phyloP scores from a whole-genome alignment of 2,797 vertebrate species.

The Paratrypauchen microcephalus region DNA sequence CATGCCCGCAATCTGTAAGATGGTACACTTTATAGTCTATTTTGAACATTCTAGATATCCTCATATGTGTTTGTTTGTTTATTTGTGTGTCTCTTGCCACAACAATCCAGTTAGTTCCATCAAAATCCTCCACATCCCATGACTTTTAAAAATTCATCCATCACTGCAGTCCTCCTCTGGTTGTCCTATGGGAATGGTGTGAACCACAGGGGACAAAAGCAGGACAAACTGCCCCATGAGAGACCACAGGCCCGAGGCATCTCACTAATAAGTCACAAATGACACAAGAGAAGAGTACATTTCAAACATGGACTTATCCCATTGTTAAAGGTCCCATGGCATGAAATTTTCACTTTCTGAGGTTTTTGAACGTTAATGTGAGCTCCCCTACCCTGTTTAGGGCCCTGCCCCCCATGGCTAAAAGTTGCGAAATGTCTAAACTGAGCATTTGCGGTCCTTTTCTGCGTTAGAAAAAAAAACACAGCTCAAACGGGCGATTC shows the following conservation, averaged over 20 bases:
- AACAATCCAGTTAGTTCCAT: background rate
- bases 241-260: conserved; percentile 4
- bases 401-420: no score
- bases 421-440: no score
- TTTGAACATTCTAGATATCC: background rate
- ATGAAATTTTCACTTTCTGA: no score
- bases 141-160: conserved; percentile 37
- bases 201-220: conserved; percentile 42
- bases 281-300: conserved; percentile 3
- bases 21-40: background rate
- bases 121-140: background rate
- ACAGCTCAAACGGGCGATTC: no score
- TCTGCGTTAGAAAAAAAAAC: no score
- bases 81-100: no score
- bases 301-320: conserved; percentile 3
- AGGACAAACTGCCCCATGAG: conserved; percentile 33
- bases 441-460: no score
- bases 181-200: conserved; percentile 36
- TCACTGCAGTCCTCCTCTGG: conserved; percentile 21
- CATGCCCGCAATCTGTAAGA: background rate
- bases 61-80: no score
- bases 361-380: no score
- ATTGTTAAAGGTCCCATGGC: no score
- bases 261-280: conserved; percentile 11
- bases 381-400: no score